Conservation (phyloP, 2,113 vertebrate species). For the Apteryx mantelli region DNA sequence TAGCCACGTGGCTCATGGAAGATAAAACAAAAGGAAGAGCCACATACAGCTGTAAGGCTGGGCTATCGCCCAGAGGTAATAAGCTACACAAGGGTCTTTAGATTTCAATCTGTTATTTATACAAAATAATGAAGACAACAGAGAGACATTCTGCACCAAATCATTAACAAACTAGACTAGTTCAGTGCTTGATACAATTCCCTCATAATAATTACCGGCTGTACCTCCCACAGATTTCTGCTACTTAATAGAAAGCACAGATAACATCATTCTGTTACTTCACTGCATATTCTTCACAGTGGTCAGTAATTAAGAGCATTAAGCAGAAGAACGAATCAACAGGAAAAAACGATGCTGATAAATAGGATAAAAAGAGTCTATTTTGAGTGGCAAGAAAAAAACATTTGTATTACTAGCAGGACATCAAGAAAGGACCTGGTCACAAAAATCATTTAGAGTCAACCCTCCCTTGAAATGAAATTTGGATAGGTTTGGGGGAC, state of each 20-base stretch:
- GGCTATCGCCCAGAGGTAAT: background rate
- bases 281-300: background rate
- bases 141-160: background rate
- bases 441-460: background rate
- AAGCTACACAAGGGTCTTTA: accelerated
- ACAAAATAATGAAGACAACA: background rate
- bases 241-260: background rate
- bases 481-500: background rate
- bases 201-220: background rate
- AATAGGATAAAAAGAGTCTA: background rate
- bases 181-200: background rate
- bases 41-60: background rate
- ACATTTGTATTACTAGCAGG: background rate
- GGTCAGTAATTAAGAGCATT: background rate
- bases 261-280: background rate
- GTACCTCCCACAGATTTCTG: background rate
- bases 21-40: background rate
- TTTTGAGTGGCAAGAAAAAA: background rate
- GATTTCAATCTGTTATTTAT: background rate
- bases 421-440: background rate
- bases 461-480: background rate
- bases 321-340: background rate
- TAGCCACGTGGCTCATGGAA: accelerated
- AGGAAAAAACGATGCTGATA: background rate
- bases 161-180: background rate